Conservation (phyloP, 2,888 invertebrate species). For the Drosophila dives region DNA sequence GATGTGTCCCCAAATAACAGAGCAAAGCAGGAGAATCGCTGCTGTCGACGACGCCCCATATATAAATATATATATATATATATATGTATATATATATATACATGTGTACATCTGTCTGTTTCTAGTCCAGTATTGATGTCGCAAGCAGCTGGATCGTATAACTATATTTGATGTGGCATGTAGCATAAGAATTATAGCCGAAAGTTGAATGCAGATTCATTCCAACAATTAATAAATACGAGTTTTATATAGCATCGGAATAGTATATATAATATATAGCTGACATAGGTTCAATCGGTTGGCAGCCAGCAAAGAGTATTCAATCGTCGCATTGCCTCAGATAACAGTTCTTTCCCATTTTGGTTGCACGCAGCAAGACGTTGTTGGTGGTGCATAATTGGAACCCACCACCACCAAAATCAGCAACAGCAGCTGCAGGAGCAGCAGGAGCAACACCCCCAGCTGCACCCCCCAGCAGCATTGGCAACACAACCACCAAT, state of each 20-base stretch:
- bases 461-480: not conserved
- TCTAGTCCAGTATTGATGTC: not conserved
- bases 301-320: not conserved
- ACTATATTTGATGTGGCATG: not conserved
- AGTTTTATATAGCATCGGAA: not conserved
- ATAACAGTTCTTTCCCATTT: not conserved
- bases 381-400: not conserved
- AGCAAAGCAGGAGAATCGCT: slow-evolving; percentile 5
- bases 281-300: not conserved
- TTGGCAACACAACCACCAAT: not conserved
- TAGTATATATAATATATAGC: too few species aligned
- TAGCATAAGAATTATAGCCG: not conserved
- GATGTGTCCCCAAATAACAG: slow-evolving; percentile 26
- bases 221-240: not conserved
- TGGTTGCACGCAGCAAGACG: not conserved
- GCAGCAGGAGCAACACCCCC: not conserved
- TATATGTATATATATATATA: not conserved
- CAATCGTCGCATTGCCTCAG: not conserved
- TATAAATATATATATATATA: not conserved
- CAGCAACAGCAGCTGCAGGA: not conserved
- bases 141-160: too few species aligned
- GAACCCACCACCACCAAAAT: not conserved
- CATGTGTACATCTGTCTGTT: not conserved
- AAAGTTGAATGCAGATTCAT: not conserved
- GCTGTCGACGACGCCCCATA: slow-evolving; percentile 35